Base-by-base conservation (phyloP, 2,888 invertebrate species). In the Priocnemis perturbator region DNA sequence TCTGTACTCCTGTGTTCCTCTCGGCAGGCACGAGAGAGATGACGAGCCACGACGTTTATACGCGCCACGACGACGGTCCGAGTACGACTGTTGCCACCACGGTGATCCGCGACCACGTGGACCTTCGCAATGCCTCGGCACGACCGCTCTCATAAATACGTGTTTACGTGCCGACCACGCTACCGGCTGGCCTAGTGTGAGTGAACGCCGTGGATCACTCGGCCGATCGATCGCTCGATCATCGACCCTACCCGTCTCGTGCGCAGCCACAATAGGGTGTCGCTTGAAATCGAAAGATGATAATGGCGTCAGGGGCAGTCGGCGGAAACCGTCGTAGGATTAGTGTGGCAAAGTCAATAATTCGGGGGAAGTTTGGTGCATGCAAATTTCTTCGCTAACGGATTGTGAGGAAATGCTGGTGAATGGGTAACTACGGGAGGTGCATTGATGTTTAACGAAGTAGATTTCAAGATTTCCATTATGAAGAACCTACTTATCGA, bases 51-150 rank as follows among this genome's bases (percentile, higher is more conserved):
- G 21, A 15, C 45, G 59, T 17, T 59, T 50, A 59, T 55, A 69
- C 70, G 69, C 73, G 68, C 66, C 58, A 53, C 44, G 70, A 77
- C 81, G 79, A 79, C 83, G 81, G 78, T 69, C 78, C 76, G 80
- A 76, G 69, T 67, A 74, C 80, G 83, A 86, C 85, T 86, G 85
- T 82, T 83, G 74, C 79, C 78, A 74, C 76, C 77, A 78, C 79
- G 69, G 73, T 78, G 65, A 79, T 74, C 75, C 74, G 74, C 76
- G 73, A 85, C 78, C 85, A 85, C 85, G 85, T 85, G 85, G 85
- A 82, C 77, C 77, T 79, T 76, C 73, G 59, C 23, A 14, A 78
- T 77, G 69, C 73, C 65, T 70, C 74, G 73, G 70, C 74, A 14
- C 17, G 50, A 78, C 74, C 62, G 64, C 70, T 67, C 69, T 76